Evolutionary conservation across 2,797 vertebrate genomes (phyloP).

Genomic region (Bovichtus variegatus): DNA sequence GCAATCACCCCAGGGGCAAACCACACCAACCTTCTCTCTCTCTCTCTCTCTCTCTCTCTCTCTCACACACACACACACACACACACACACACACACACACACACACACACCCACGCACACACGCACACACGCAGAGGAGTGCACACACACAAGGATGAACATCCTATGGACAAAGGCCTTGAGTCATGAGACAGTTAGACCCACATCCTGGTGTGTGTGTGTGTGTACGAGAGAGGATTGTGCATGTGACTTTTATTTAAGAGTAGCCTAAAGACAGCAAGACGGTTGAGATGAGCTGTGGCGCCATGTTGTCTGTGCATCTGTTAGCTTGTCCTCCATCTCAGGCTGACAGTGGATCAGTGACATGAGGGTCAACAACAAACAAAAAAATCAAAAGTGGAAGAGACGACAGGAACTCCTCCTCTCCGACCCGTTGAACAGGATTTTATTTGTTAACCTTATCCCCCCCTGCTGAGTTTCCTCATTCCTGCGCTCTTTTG

Average conservation of each 20-base stretch:
- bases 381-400: background rate
- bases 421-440: slow-evolving; percentile 77
- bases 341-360: slow-evolving; percentile 9
- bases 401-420: slow-evolving; percentile 24
- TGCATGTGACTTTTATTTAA: slow-evolving; percentile 39
- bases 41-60: no score
- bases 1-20: slow-evolving; percentile 44
- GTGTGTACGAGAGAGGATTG: background rate
- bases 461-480: slow-evolving; percentile 78
- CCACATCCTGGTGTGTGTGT: slow-evolving; percentile 80
- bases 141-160: slow-evolving; percentile 83
- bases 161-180: slow-evolving; percentile 79
- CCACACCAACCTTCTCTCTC: no score
- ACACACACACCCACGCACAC: slow-evolving; percentile 12
- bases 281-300: background rate
- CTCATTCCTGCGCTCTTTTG: slow-evolving; percentile 87
- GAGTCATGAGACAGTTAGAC: slow-evolving; percentile 75
- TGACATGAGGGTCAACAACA: slow-evolving; percentile 5
- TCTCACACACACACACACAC: background rate
- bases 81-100: no score
- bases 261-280: slow-evolving; percentile 16
- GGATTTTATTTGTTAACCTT: slow-evolving; percentile 81
- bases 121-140: slow-evolving; percentile 42
- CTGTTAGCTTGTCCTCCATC: slow-evolving; percentile 16
- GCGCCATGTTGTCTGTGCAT: slow-evolving; percentile 27